These are phyloP conservation scores for Dione vanillae DNA, from an alignment of 2,888 invertebrate species.

Conservation along the genomic window DNA sequence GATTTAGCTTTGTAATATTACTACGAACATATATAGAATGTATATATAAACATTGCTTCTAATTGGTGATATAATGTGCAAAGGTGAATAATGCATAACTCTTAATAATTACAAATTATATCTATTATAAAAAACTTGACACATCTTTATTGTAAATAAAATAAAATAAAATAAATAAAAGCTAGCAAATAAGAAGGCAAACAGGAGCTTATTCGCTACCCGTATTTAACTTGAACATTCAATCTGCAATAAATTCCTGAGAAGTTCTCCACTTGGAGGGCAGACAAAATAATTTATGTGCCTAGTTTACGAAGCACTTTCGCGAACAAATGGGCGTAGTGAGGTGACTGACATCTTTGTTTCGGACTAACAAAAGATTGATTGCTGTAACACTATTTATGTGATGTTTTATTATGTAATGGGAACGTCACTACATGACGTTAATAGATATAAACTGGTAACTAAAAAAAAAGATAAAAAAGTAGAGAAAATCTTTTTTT, in stretches of 20 bases:
- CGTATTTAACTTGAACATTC: conserved; percentile 37
- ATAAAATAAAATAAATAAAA: too few relatives aligned
- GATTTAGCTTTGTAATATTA: too few relatives aligned
- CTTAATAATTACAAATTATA: too few relatives aligned
- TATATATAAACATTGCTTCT: too few relatives aligned
- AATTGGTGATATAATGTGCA: too few relatives aligned
- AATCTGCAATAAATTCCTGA: conserved; percentile 77
- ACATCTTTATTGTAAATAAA: too few relatives aligned
- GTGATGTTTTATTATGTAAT: conserved; percentile 10
- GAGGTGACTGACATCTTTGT: conserved; percentile 81
- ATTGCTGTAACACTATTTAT: conserved; percentile 31
- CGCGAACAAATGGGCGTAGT: conserved; percentile 72
- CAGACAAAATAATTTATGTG: conserved; percentile 83
- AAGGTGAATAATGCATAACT: too few relatives aligned
- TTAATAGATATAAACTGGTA: neutral
- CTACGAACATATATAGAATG: too few relatives aligned
- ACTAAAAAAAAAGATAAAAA: neutral
- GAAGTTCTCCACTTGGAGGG: conserved; percentile 79
- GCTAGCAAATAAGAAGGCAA: too few relatives aligned
- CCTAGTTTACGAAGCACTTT: conserved; percentile 81
- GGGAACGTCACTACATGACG: neutral
- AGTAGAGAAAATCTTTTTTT: neutral
- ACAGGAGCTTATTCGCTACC: neutral
- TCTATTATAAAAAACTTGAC: too few relatives aligned
- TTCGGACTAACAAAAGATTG: conserved; percentile 48